These are phyloP conservation scores for Strigops habroptila DNA, from an alignment of 2,113 vertebrate species.

Conservation along the genomic window DNA sequence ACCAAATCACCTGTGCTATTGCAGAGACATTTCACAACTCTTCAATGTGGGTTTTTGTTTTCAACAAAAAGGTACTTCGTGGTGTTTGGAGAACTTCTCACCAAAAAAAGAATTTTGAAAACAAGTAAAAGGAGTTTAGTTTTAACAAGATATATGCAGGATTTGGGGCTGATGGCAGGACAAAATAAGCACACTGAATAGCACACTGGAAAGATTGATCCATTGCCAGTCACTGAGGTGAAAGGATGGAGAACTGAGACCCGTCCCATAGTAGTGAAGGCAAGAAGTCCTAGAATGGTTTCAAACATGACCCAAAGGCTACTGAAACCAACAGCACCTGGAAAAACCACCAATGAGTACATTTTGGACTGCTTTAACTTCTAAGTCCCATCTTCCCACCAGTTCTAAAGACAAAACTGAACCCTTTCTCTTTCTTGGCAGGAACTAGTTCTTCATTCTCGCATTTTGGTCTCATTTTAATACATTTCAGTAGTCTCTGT, in stretches of 20 bases:
- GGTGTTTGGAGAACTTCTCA: not conserved
- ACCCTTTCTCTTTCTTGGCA: not conserved
- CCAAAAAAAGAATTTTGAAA: not conserved
- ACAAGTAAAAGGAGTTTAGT: not conserved
- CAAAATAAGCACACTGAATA: not conserved
- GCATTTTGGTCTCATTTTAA: not conserved
- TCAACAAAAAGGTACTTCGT: not conserved
- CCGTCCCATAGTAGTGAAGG: not conserved
- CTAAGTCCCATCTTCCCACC: not conserved
- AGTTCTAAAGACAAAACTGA: not conserved
- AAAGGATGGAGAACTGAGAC: not conserved
- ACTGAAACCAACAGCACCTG: not conserved
- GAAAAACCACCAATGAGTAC: accelerated
- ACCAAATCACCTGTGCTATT: not conserved
- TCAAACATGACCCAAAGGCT: not conserved
- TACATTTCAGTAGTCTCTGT: too few relatives aligned
- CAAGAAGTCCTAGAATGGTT: not conserved
- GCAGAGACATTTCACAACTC: not conserved
- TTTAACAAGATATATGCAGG: too few relatives aligned
- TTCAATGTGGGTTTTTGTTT: not conserved
- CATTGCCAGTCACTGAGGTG: too few relatives aligned
- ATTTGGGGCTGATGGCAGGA: not conserved
- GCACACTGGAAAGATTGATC: too few relatives aligned
- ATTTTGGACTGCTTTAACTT: not conserved
- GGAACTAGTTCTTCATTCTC: not conserved